Evolutionary conservation across 2,797 vertebrate species (phyloP), one percentile per base, ranked within the genome.

Genomic region (Hemibagrus guttatus): DNA sequence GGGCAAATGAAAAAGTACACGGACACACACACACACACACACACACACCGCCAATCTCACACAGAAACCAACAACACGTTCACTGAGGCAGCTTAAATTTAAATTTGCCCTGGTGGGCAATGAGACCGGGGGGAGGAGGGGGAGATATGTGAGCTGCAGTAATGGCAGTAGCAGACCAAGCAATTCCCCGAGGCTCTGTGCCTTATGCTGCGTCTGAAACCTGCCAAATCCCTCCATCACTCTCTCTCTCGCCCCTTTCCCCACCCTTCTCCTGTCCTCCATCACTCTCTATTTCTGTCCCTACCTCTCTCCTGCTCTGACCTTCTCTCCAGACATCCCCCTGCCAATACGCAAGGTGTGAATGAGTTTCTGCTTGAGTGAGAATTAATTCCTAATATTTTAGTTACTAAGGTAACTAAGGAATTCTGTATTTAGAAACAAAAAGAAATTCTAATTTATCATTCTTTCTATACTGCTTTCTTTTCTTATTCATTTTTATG

Each of bases 181-280:
- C 91, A 93, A 94, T 94, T 94, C 95, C 94, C 94, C 87, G 19
- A 90, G 92, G 93, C 91, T 91, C 92, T 89, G 80, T 84, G 92
- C 93, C 94, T 94, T 94, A 93, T 94, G 94, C 92, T 93, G 91
- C 88, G 90, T 91, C 88, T 89, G 87, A 85, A 88, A 90, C 66
- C 90, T 92, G 94, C 94, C 95, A 95, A 92, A 54, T 68, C 90
- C 91, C 68, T 64, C 84, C 28, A 74, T 80, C 54, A 59, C 61
- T 82, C 21, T 69, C 61, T 66, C 46, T 49, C 46, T 49, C 46
- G 1, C 46, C 79, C 59, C 89, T 88, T 88, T 85, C 84, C 85
- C 80, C 88, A 46, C 58, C 90, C 90, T 88, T 88, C 85, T 82
- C 83, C 72, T 28, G 59, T 28, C 59, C 79, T 81, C 79, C 79